These are phyloP conservation scores for Argyrosomus japonicus DNA, from an alignment of 2,113 vertebrate genomes.

Conservation along the genomic window DNA sequence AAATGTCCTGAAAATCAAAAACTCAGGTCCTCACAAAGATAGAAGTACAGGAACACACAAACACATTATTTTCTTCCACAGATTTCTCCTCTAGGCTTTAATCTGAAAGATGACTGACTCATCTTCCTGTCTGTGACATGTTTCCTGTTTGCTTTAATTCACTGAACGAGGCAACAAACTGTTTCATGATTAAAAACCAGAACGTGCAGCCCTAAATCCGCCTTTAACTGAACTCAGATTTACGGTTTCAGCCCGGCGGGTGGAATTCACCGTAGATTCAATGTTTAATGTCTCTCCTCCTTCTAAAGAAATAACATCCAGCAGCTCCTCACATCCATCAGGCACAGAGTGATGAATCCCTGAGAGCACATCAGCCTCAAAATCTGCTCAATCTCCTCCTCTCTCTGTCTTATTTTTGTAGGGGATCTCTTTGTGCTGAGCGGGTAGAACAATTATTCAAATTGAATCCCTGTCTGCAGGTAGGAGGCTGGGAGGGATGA, in stretches of 20 bases:
- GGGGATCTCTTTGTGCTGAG: conserved; percentile 16
- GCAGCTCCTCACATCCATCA: conserved; percentile 59
- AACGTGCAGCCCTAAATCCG: neutral
- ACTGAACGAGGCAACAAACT: neutral
- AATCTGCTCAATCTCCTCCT: conserved; percentile 20
- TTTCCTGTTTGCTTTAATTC: conserved; percentile 32
- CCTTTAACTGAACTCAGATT: conserved; percentile 45
- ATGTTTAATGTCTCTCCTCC: conserved; percentile 55
- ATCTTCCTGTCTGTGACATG: conserved; percentile 3
- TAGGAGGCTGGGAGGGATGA: neutral
- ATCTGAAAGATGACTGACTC: conserved; percentile 20
- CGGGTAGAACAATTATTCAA: conserved; percentile 55
- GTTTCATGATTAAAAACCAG: conserved; percentile 36
- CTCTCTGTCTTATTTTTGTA: conserved; percentile 8
- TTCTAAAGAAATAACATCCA: conserved; percentile 57
- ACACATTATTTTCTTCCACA: neutral
- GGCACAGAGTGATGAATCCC: conserved; percentile 42
- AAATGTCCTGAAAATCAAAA: neutral
- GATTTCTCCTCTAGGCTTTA: neutral
- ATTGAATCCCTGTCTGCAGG: conserved; percentile 12
- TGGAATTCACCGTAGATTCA: conserved; percentile 46
- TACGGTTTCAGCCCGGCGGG: conserved; percentile 46
- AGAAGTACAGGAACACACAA: neutral
- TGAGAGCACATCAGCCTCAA: conserved; percentile 34
- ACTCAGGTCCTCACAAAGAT: neutral